Conservation (phyloP, 1,140 invertebrate species). For the Drosophila miranda region DNA sequence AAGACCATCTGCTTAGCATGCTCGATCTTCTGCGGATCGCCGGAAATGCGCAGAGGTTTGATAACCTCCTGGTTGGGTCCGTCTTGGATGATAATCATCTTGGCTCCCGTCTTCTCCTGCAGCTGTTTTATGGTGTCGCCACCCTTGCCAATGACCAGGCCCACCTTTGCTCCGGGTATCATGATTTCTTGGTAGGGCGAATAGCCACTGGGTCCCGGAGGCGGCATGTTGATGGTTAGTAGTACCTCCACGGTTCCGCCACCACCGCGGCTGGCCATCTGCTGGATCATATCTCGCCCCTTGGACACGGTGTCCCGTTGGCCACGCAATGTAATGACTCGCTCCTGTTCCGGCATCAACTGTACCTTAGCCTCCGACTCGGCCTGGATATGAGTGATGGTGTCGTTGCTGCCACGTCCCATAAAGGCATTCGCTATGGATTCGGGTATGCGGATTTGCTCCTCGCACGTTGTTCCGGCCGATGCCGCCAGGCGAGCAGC, state of each 20-base stretch:
- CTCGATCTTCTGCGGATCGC: conserved; percentile 96
- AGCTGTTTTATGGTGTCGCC: conserved; percentile 99
- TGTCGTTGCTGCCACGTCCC: conserved; percentile 93
- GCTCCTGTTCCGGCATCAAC: conserved; percentile 95
- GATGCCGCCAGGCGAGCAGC: conserved; percentile 82
- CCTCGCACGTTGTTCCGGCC: conserved; percentile 88
- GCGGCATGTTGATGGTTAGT: conserved; percentile 79
- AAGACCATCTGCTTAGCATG: conserved; percentile 97
- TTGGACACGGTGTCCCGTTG: conserved; percentile 92
- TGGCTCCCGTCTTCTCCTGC: conserved; percentile 98
- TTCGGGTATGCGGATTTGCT: conserved; percentile 95
- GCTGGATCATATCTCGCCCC: conserved; percentile 87
- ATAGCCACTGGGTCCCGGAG: conserved; percentile 82
- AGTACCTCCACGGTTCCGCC: conserved; percentile 78
- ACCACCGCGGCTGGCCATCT: conserved; percentile 82
- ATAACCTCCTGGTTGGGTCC: conserved; percentile 91
- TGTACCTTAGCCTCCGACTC: conserved; percentile 99
- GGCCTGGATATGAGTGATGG: conserved; percentile 96
- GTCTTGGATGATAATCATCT: conserved; percentile 99
- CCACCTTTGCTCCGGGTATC: conserved; percentile 98
- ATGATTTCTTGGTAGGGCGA: conserved; percentile 92
- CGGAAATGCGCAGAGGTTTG: conserved; percentile 96
- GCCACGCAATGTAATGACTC: conserved; percentile 95
- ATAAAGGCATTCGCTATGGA: conserved; percentile 96
- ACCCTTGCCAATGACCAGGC: conserved; percentile 98